Evolutionary conservation across 2,888 invertebrate species (phyloP).

Genomic region (Pristionchus fissidentatus): DNA sequence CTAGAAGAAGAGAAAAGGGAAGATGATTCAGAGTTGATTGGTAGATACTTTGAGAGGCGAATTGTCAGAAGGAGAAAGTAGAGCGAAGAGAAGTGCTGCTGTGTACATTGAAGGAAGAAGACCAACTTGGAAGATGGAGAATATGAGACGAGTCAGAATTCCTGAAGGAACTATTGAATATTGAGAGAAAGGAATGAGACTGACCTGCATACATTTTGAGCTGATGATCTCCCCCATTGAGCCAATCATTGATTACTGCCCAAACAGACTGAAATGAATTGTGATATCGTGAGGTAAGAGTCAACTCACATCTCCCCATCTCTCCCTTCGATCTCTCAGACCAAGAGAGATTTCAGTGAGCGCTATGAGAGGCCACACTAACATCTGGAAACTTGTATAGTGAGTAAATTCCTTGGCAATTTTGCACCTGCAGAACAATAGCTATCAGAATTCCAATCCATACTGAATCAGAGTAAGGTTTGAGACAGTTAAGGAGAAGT

Average conservation of each 20-base stretch:
- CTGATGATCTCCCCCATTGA: constrained; percentile 33
- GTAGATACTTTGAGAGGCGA: constrained; percentile 5
- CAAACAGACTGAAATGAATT: background rate
- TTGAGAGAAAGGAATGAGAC: background rate
- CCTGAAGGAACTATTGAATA: background rate
- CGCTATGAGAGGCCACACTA: constrained; percentile 12
- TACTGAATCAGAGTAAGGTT: constrained; percentile 5
- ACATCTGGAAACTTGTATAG: background rate
- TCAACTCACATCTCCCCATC: constrained; percentile 21
- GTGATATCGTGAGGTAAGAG: background rate
- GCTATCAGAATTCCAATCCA: constrained; percentile 33
- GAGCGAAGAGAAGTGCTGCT: constrained; percentile 44
- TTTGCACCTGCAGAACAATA: constrained; percentile 26
- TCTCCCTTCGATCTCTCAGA: background rate
- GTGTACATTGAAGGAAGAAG: constrained; percentile 45
- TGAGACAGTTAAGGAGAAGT: constrained; percentile 39
- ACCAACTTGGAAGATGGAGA: constrained; percentile 48
- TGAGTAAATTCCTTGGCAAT: background rate
- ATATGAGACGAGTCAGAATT: background rate
- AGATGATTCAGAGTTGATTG: background rate
- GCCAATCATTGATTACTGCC: constrained; percentile 6
- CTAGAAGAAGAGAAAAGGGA: too few species aligned
- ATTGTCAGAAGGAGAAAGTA: constrained; percentile 37
- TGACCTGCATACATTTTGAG: constrained; percentile 1
- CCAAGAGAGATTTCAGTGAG: constrained; percentile 22